These are phyloP conservation scores for Caerostris extrusa DNA, from an alignment of 1,140 invertebrate genomes.

Conservation along the genomic window DNA sequence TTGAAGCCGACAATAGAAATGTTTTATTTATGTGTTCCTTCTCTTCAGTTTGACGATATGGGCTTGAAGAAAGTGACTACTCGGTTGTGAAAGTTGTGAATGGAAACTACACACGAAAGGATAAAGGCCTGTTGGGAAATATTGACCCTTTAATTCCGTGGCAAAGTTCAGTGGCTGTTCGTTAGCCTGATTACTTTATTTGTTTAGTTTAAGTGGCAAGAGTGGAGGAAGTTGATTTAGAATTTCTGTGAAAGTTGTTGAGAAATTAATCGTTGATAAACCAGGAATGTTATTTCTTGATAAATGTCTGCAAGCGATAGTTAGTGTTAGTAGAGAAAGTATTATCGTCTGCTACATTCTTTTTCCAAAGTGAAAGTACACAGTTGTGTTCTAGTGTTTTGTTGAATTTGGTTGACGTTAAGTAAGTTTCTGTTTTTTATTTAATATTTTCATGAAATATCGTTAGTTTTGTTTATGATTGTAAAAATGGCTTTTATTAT, in stretches of 20 bases:
- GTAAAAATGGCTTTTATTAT: too few species aligned
- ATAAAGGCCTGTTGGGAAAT: not conserved
- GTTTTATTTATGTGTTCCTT: conserved; percentile 20
- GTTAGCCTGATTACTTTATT: not conserved
- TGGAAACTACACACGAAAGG: not conserved
- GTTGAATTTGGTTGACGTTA: not conserved
- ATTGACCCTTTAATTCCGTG: not conserved
- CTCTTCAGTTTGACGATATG: not conserved
- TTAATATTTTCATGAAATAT: too few species aligned
- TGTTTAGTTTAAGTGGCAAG: not conserved
- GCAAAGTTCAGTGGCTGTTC: conserved; percentile 11
- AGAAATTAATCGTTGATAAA: not conserved
- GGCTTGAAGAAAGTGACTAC: not conserved
- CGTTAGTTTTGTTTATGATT: too few species aligned
- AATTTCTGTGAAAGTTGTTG: not conserved
- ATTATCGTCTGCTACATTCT: not conserved
- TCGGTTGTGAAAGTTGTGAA: not conserved
- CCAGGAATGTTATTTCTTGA: not conserved
- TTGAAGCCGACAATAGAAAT: conserved; percentile 23
- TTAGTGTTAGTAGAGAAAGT: not conserved
- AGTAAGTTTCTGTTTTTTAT: too few species aligned
- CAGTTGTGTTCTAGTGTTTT: not conserved
- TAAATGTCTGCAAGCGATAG: not conserved
- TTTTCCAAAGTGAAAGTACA: not conserved
- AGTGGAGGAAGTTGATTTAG: not conserved